Base-by-base conservation (phyloP, 30 jellyfish, hydroid and myxozoan genomes). In the Pseudorhiza aurosa region DNA sequence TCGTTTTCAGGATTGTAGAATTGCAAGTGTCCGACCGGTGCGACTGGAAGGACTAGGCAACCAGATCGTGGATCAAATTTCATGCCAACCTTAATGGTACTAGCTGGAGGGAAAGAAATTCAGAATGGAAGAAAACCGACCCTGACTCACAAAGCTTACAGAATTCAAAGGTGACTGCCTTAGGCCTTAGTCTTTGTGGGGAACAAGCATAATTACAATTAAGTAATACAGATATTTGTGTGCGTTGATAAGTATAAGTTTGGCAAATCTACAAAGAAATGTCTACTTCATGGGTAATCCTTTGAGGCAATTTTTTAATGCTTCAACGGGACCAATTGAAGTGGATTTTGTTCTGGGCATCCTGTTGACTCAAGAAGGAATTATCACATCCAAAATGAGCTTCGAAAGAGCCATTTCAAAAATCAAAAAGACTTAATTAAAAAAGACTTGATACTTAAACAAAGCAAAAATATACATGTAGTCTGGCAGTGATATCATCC, bases 1-100 rank as follows among this genome's bases (percentile, higher is more conserved):
- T 92, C 98, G 17, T 59, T 70, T 14, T 65, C 80, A 24, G 98
- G 93, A 21, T 81, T 51, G 53, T 85, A 92, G 62, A 92, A 92
- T 86, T 92, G 98, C 56, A 92, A 43, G 4, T 29, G 56, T 1
- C 96, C 98, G 51, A 58, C 78, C 4, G 94, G 95, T 43, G 30
- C 17, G 21, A 72, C 92, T 31, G 88, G 85, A 28, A 86, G 51
- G 11, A 85, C 96, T 17, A 92, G 71, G 47, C 91, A 60, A 18
- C 80, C 93, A 8, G 96, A 30, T 46, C 90, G 77, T 0, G 96
- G 89, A 36, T 85, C 89, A n/a, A 49, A 55, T 44, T 71, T 17
- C 31, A 92, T 45, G 39, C 96, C 91, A 32, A 80, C 72, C 12
- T 22, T 4, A 6, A 33, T 29, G 45, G 62, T 58, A n/a, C 68